Base-by-base conservation (phyloP, 2,113 vertebrate genomes). In the Tetrax tetrax region DNA sequence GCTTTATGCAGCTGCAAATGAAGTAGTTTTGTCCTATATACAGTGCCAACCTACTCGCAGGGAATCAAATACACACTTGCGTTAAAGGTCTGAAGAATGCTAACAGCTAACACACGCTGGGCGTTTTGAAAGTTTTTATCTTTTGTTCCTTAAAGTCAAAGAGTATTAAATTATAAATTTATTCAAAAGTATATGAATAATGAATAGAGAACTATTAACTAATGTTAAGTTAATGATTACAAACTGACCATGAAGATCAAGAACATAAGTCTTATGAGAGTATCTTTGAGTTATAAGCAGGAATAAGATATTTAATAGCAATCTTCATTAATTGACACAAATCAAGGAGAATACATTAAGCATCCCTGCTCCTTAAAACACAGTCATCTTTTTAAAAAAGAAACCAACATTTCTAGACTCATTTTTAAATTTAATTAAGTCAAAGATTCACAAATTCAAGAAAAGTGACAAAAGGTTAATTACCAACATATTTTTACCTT, bases 311-410 rank as follows among this genome's bases (percentile, higher is more conserved):
- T 83, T 94, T 89, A 80, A 48, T 82, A 74, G 83, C 48, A 61
- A 80, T 68, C 45, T 77, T 87, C 35, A 70, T 56, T 25, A 79
- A 72, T 29, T 81, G 29, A 71, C 76, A 93, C 33, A 77, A 90
- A 86, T 96, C 21, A 90, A 95, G 69, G 15, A 71, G 68, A 94
- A 63, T 54, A 59, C 31, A 64, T 88, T 76, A 84, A 93, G 83
- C 24, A 75, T 41, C 9, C 35, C 33, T 16, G 29, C 85, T 94
- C 47, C 65, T 81, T 33, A 81, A 71, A 47, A 87, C 53, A 91
- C 6, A 66, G 24, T 28, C 1, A 14, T 63, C 15, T 43, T 56
- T 65, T 60, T 27, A 51, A 63, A 81, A 68, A 5, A 76, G 33
- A 68, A 84, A 35, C 22, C 43, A 84, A 28, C 6, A 0, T 68